These are phyloP conservation scores for Sarcophaga subvicina DNA, from an alignment of 2,888 invertebrate species.

Conservation along the genomic window DNA sequence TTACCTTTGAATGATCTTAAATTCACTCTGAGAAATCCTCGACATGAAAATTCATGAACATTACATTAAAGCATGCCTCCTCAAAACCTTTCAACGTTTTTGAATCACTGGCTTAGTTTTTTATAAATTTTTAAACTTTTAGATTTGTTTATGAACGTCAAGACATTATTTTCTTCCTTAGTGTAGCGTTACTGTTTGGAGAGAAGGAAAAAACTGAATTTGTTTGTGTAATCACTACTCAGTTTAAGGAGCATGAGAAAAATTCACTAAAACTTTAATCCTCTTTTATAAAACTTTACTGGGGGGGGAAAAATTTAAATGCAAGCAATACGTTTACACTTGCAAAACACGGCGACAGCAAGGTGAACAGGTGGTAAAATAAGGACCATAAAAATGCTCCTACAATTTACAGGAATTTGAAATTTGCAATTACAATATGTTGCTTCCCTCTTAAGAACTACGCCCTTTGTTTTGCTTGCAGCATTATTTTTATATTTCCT, in stretches of 20 bases:
- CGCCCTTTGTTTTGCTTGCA: not conserved
- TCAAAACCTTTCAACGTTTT: no score
- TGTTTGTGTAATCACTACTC: slow-evolving; percentile 18
- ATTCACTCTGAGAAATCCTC: no score
- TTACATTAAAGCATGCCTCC: no score
- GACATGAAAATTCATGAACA: no score
- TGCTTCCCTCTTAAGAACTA: not conserved
- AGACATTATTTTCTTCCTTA: not conserved
- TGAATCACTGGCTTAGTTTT: no score
- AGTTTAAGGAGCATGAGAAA: slow-evolving; percentile 14
- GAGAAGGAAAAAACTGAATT: not conserved
- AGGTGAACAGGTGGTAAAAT: not conserved
- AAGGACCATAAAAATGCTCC: not conserved
- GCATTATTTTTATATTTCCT: not conserved
- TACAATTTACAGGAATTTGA: not conserved
- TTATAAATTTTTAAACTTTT: no score
- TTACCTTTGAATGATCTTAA: no score
- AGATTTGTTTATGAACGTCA: no score
- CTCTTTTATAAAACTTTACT: slow-evolving; percentile 40
- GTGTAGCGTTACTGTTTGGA: not conserved
- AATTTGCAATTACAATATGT: no score
- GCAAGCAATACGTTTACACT: slow-evolving; percentile 30
- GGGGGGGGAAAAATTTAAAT: not conserved
- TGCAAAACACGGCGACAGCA: not conserved
- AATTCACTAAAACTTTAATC: slow-evolving; percentile 45